These are phyloP conservation scores for Catotricha subobsoleta DNA, from an alignment of 2,888 invertebrate genomes.

Conservation along the genomic window DNA sequence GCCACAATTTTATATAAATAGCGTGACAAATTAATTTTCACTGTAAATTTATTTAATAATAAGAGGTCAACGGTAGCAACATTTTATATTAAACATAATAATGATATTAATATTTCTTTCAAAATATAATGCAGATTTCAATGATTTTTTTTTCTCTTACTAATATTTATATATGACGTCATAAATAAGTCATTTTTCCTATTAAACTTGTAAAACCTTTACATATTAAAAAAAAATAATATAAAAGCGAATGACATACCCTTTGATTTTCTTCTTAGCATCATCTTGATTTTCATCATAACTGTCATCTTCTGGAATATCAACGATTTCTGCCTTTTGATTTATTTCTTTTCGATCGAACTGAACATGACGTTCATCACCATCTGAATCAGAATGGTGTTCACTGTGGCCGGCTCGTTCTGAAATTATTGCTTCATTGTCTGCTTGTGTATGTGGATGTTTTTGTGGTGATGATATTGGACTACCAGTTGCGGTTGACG, in stretches of 20 bases:
- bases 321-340: conserved; percentile 18
- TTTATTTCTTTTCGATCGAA: conserved; percentile 27
- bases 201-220: too few species aligned
- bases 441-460: conserved; percentile 5
- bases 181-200: too few species aligned
- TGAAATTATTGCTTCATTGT: conserved; percentile 26
- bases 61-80: too few species aligned
- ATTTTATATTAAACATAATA: too few species aligned
- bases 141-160: too few species aligned
- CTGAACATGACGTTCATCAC: conserved; percentile 33
- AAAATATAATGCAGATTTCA: too few species aligned
- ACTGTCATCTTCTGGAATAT: conserved; percentile 20
- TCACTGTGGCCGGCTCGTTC: conserved; percentile 30
- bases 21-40: too few species aligned
- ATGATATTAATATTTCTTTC: too few species aligned
- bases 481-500: conserved; percentile 9
- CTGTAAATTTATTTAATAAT: too few species aligned
- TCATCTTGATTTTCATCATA: conserved; percentile 18
- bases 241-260: conserved; percentile 5
- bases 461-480: conserved; percentile 7
- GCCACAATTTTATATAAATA: too few species aligned
- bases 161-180: too few species aligned
- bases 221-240: too few species aligned
- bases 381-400: conserved; percentile 24
- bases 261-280: conserved; percentile 7